These are phyloP conservation scores for Ladona fulva DNA, from an alignment of 1,140 invertebrate species.

Conservation along the genomic window DNA sequence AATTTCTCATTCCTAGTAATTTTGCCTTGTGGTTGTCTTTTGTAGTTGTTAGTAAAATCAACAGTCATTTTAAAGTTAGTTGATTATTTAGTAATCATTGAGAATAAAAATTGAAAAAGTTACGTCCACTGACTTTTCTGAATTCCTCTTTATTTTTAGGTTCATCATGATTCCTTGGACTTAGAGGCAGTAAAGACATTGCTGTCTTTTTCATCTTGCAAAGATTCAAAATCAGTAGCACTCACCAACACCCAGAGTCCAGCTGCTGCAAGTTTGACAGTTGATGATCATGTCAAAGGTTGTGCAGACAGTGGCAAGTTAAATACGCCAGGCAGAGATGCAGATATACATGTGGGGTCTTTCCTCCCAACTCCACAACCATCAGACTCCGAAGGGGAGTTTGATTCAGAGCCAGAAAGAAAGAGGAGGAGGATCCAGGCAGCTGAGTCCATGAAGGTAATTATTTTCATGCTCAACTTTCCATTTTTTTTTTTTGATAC, in stretches of 20 bases:
- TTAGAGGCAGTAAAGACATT: conserved; percentile 37
- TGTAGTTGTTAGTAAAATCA: too few relatives aligned
- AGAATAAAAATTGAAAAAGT: too few relatives aligned
- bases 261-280: background rate
- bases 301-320: conserved; percentile 26
- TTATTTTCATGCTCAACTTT: too few relatives aligned
- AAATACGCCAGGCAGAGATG: conserved; percentile 24
- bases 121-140: background rate
- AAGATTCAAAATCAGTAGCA: background rate
- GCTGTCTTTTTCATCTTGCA: conserved; percentile 26
- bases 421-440: conserved; percentile 20
- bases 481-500: too few relatives aligned
- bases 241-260: background rate
- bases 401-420: conserved; percentile 24
- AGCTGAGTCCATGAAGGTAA: background rate
- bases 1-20: too few relatives aligned
- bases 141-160: conserved; percentile 20
- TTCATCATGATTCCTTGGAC: conserved; percentile 26
- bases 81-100: too few relatives aligned
- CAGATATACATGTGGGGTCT: conserved; percentile 25
- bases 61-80: too few relatives aligned
- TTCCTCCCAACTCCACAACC: conserved; percentile 41
- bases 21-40: too few relatives aligned
- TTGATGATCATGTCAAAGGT: conserved; percentile 22
- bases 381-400: conserved; percentile 42